These are phyloP conservation scores for Taeniopygia guttata DNA, from an alignment of 2,797 vertebrate genomes.

Conservation along the genomic window DNA sequence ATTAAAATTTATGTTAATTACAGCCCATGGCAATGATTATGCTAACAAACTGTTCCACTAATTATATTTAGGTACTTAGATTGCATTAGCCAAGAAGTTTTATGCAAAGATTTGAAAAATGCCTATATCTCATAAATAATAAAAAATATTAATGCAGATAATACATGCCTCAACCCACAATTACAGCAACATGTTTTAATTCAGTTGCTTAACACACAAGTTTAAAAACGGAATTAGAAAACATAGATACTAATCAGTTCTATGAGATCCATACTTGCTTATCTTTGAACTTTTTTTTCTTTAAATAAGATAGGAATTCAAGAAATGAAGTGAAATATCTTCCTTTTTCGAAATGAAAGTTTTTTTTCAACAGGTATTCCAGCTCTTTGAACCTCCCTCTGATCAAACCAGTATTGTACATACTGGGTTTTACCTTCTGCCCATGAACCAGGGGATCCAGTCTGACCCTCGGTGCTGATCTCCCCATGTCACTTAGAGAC, in stretches of 20 bases:
- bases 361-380: not conserved
- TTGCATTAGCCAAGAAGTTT: slow-evolving; percentile 29
- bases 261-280: not conserved
- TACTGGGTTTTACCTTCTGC: not conserved
- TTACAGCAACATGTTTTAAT: not conserved
- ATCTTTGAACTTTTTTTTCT: not conserved
- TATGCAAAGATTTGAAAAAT: slow-evolving; percentile 34
- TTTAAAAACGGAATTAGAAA: not conserved
- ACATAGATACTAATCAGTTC: not conserved
- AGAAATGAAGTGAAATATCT: not conserved
- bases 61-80: slow-evolving; percentile 60
- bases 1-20: slow-evolving; percentile 73
- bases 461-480: not conserved
- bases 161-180: not conserved
- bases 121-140: not conserved
- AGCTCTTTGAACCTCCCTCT: not conserved
- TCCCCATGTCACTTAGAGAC: not conserved
- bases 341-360: not conserved
- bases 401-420: not conserved
- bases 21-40: slow-evolving; percentile 57
- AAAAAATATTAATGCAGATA: not conserved
- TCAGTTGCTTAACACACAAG: not conserved
- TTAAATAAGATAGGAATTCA: not conserved
- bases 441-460: not conserved
- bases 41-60: slow-evolving; percentile 61